These are phyloP conservation scores for Willowsia nigromaculata DNA, from an alignment of 2,888 invertebrate genomes.

Conservation along the genomic window DNA sequence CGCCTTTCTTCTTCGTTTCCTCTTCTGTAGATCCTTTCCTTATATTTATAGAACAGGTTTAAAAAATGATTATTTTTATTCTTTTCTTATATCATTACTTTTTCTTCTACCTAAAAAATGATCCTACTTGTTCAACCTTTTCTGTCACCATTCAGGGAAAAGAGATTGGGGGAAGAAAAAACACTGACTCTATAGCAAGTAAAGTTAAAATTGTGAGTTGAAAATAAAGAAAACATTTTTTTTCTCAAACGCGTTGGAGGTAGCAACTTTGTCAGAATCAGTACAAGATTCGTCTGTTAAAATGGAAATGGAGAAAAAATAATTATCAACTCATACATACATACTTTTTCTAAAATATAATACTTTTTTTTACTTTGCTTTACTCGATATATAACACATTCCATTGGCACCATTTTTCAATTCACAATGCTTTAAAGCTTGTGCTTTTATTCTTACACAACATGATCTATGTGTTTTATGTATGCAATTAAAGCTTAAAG, in stretches of 20 bases:
- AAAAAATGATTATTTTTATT: constrained; percentile 62
- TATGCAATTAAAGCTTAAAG: constrained; percentile 58
- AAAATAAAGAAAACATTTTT: constrained; percentile 36
- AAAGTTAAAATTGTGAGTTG: background rate
- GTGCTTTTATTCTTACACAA: constrained; percentile 14
- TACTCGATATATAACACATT: constrained; percentile 23
- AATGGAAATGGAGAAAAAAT: constrained; percentile 32
- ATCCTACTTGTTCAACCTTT: constrained; percentile 61
- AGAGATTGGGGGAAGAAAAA: constrained; percentile 32
- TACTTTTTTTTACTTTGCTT: background rate
- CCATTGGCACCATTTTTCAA: constrained; percentile 57
- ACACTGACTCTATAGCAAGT: background rate
- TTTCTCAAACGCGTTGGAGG: constrained; percentile 61
- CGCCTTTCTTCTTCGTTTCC: constrained; percentile 9
- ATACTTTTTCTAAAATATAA: constrained; percentile 26
- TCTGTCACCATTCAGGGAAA: constrained; percentile 56
- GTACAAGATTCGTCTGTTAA: background rate
- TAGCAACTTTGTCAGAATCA: background rate
- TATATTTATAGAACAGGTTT: constrained; percentile 68
- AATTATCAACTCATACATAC: constrained; percentile 37
- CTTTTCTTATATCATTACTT: constrained; percentile 14
- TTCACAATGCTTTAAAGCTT: constrained; percentile 24
- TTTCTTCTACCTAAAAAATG: constrained; percentile 44
- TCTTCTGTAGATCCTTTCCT: constrained; percentile 13
- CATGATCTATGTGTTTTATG: constrained; percentile 23